Base-by-base conservation (phyloP, 2,113 vertebrate genomes). In the Gambusia holbrooki region DNA sequence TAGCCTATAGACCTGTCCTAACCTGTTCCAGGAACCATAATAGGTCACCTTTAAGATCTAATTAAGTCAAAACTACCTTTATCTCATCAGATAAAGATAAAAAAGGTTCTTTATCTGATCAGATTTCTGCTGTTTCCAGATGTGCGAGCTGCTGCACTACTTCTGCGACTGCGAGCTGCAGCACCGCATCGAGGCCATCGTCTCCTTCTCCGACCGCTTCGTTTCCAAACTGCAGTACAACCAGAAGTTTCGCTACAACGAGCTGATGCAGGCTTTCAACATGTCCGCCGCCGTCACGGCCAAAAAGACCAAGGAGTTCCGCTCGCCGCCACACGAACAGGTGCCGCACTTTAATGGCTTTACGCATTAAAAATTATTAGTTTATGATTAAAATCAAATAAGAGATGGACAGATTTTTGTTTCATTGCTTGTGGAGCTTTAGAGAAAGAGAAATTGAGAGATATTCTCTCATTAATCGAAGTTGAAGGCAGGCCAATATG, bases 141-240 rank as follows among this genome's bases (percentile, higher is more conserved):
- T 99, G 97, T 99, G 98, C 70, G 96, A 97, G 88, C 95, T 99
- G 33, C 96, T 99, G 71, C 97, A 96, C 94, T 98, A 98, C 85
- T 97, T 99, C 95, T 99, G 98, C 69, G 97, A 99, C 93, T 99
- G 97, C 75, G 97, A 99, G 79, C 94, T 99, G 35, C 96, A 96
- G 89, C 97, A 99, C 3, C 96, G 97, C 80, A 97, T 99, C 71
- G 98, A 99, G 90, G 89, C 98, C 83, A 98, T 98, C 62, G 97
- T 97, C 72, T 96, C 96, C 0, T 99, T 99, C 87, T 97, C 97
- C 0, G 98, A 99, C 92, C 92, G 80, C 64, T 99, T 96, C 0
- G 98, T 99, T 25, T 97, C 96, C 81, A 98, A 98, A 93, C 90
- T 99, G 71, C 98, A 99, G 84, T 96, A 88, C 75, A 99, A 99